Conservation (phyloP, 2,797 vertebrate genomes). For the Hemitrygon akajei region DNA sequence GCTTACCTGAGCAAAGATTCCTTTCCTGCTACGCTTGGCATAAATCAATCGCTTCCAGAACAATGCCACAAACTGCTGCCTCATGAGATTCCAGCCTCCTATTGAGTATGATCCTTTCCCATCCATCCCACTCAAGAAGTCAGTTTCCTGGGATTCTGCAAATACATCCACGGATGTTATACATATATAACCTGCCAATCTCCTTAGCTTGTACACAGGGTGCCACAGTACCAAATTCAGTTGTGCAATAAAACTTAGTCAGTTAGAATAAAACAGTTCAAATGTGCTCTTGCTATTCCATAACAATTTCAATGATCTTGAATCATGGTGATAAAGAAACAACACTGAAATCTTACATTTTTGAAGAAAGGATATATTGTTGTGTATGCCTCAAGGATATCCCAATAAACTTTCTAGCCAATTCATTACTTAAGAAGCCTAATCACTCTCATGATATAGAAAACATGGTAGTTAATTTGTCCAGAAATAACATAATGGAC, state of each 20-base stretch:
- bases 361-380: neutral
- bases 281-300: neutral
- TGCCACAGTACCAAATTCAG: too few relatives aligned
- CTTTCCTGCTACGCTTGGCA: constrained; percentile 84
- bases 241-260: too few relatives aligned
- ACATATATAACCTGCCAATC: neutral
- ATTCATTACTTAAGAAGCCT: neutral
- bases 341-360: neutral
- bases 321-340: neutral
- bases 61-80: constrained; percentile 88
- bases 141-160: constrained; percentile 89
- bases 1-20: constrained; percentile 92
- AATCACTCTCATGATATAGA: neutral
- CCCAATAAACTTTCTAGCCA: neutral
- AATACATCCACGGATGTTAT: constrained; percentile 33
- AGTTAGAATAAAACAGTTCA: neutral
- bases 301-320: neutral
- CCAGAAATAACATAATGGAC: neutral
- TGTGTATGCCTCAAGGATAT: neutral
- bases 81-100: constrained; percentile 89
- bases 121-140: constrained; percentile 83
- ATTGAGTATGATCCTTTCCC: constrained; percentile 94
- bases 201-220: neutral
- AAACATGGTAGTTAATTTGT: neutral
- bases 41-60: constrained; percentile 94